Conservation (phyloP, 2,797 vertebrate genomes). For the Chelidonichthys spinosus region DNA sequence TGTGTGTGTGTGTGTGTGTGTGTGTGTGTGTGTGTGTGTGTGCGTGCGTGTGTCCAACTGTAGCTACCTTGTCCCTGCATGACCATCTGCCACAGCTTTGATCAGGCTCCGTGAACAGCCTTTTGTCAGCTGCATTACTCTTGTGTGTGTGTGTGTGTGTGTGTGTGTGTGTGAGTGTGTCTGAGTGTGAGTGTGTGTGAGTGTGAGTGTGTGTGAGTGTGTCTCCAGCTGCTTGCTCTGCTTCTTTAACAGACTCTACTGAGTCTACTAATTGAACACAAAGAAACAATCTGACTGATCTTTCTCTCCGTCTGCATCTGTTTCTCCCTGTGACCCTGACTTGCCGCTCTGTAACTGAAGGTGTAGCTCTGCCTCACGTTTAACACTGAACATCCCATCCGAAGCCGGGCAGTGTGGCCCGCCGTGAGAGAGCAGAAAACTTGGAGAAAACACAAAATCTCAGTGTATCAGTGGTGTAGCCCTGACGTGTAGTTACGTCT, state of each 20-base stretch:
- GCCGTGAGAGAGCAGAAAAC: too few species aligned
- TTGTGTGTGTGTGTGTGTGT: slow-evolving; percentile 16
- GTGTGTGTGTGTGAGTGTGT: too few species aligned
- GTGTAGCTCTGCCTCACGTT: too few species aligned
- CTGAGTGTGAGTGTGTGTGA: slow-evolving; percentile 39
- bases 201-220: slow-evolving; percentile 31
- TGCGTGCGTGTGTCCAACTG: slow-evolving; percentile 53
- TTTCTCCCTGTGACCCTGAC: slow-evolving; percentile 35
- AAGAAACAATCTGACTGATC: slow-evolving; percentile 63
- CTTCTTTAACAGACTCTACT: slow-evolving; percentile 74
- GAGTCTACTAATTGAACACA: slow-evolving; percentile 79
- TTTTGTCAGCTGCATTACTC: slow-evolving; percentile 67
- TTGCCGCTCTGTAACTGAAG: too few species aligned
- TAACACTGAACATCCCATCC: too few species aligned
- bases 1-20: slow-evolving; percentile 16
- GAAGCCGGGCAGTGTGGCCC: too few species aligned
- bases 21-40: slow-evolving; percentile 35
- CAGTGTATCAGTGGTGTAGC: too few species aligned
- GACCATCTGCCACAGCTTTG: slow-evolving; percentile 84
- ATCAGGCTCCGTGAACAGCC: slow-evolving; percentile 80
- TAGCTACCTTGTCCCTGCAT: slow-evolving; percentile 65
- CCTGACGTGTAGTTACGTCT: too few species aligned
- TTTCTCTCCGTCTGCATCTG: slow-evolving; percentile 54
- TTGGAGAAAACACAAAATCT: too few species aligned
- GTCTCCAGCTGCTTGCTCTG: slow-evolving; percentile 68